Base-by-base conservation (phyloP, 2,888 invertebrate species). In the Salpingus planirostris region DNA sequence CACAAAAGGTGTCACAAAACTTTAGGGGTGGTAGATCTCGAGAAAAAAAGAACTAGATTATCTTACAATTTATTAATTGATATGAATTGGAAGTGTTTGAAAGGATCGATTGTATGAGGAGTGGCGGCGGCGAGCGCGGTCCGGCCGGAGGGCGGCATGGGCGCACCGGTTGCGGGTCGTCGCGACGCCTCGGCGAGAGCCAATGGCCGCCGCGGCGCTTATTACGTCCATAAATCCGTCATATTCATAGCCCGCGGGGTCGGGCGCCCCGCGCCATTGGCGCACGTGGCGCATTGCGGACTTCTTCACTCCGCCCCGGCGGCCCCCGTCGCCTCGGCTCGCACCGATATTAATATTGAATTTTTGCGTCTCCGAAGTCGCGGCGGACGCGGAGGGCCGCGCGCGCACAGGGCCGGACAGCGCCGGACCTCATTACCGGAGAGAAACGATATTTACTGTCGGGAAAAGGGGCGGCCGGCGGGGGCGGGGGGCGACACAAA, bases 291-390 rank as follows among this genome's bases (percentile, higher is more conserved):
- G 57, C 56, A 55, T 44, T 55, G 55, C 54, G 49, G 56, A 51
- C 48, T 53, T 47, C 53, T 54, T 52, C 53, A 48, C 54, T 50
- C 55, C 55, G 53, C 55, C 55, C 50, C 48, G 33, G 26, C 55
- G 53, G 55, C 55, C 50, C 48, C 31, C 24, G 40, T 29, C 41
- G 25, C 42, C 29, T 41, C 39, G 66, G 43, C 50, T 47, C 66
- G 74, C 74, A 71, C 75, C 71, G 74, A 78, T 80, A 80, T 80
- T 80, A 80, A 80, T 80, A 80, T 80, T 78, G 76, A 77, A 80
- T 79, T 80, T 79, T 78, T 77, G 71, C 71, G 70, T 69, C 70
- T 66, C 69, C 42, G 42, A 70, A 69, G 56, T 54, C 59, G 59
- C 57, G 54, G 46, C 13, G 15, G 59, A 59, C 57, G 55, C 46